Evolutionary conservation across 2,888 invertebrate genomes (phyloP), one percentile per base, ranked within the genome.

Genomic region (Sinentomon sp.): DNA sequence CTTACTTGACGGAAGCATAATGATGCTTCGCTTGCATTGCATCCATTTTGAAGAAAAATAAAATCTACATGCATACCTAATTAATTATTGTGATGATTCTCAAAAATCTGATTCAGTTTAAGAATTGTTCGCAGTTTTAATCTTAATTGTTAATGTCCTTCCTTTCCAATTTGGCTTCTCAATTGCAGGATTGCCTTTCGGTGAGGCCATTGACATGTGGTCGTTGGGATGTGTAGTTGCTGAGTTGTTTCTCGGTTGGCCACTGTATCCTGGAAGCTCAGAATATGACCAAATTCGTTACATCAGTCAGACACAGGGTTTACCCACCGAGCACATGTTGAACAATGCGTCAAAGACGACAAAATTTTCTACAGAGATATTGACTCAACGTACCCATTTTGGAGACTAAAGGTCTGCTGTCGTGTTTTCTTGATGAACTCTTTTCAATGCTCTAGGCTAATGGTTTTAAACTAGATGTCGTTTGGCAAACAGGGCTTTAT

Each of bases 121-220:
- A n/a, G n/a, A n/a, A n/a, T n/a, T n/a, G n/a, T n/a, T n/a, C n/a
- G n/a, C n/a, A n/a, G n/a, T n/a, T 22, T 2, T 2, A n/a, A 12
- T 3, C 12, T 22, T 22, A 2, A 2, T 22, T 22, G 7, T 7
- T 22, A 7, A 22, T 22, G 22, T 22, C 22, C 9, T 22, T 22
- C 12, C 10, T 22, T 12, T 22, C 10, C 3, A n/a, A 12, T 22
- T n/a, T n/a, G n/a, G n/a, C n/a, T 10, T 12, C 23, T 14, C 2
- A 7, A 23, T 38, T 43, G n/a, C 39, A 54, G 55, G 97, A 16
- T 61, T 97, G 46, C 94, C 92, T 39, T 97, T 97, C 61, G 89
- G 89, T 60, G 97, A 99, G 57, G 87, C 94, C 10, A 97, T 97
- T 48, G 97, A 97, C 58, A 99, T 99, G 94, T 97, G 97, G 97